phyloP scores from a whole-genome alignment of 2,888 invertebrate genomes.

The Synergus laeviventris region DNA sequence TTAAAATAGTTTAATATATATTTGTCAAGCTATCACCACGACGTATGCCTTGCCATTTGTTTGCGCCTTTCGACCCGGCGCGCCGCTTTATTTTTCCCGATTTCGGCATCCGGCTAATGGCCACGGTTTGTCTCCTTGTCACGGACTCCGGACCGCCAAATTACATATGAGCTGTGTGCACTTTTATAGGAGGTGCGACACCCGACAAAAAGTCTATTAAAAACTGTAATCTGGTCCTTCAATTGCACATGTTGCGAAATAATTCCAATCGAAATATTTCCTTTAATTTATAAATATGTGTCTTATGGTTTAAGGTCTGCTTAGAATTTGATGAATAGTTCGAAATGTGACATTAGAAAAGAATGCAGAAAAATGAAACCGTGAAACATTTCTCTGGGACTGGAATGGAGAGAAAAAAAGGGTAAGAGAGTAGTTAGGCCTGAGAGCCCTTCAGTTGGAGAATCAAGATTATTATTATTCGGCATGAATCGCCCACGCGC shows the following conservation, averaged over 20 bases:
- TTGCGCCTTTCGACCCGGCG: slow-evolving; percentile 50
- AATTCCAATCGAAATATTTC: slow-evolving; percentile 17
- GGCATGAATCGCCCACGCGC: slow-evolving; percentile 70
- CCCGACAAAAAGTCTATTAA: slow-evolving; percentile 27
- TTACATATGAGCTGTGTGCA: slow-evolving; percentile 28
- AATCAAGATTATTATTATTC: slow-evolving; percentile 68
- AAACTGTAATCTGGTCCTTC: slow-evolving; percentile 9
- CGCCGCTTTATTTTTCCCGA: slow-evolving; percentile 60
- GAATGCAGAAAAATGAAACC: neutral
- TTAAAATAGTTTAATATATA: slow-evolving; percentile 75
- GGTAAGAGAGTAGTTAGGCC: slow-evolving; percentile 43
- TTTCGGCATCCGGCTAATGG: slow-evolving; percentile 67
- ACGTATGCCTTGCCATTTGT: slow-evolving; percentile 65
- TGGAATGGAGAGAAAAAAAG: slow-evolving; percentile 46
- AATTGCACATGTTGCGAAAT: neutral
- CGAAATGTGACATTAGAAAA: neutral
- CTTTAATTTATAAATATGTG: neutral
- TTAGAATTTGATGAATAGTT: neutral
- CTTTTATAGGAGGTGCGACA: slow-evolving; percentile 29
- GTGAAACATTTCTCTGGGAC: neutral
- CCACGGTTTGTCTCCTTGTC: slow-evolving; percentile 68
- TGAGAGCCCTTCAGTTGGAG: slow-evolving; percentile 48
- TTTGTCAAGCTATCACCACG: slow-evolving; percentile 70
- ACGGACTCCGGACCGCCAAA: slow-evolving; percentile 51
- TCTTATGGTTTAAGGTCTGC: neutral